Evolutionary conservation across 2,113 vertebrate genomes (phyloP).

Genomic region (Rhodinocichla rosea): DNA sequence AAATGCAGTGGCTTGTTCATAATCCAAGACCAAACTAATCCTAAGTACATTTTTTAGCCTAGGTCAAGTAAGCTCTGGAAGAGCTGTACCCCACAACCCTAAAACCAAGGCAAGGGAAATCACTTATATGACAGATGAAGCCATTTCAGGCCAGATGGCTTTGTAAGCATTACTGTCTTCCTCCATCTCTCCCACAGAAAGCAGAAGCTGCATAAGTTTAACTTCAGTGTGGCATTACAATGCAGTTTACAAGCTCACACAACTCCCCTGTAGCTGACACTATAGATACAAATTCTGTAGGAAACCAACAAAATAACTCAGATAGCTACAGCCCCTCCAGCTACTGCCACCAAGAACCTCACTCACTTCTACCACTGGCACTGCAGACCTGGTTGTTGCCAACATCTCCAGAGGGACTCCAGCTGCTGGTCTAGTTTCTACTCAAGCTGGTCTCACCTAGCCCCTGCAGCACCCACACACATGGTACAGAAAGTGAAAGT

Average conservation of each 20-base stretch:
- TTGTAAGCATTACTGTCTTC: background rate
- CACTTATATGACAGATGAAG: background rate
- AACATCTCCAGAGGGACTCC: background rate
- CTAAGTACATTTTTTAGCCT: background rate
- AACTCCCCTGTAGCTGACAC: background rate
- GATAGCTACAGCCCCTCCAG: background rate
- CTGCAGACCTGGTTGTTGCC: background rate
- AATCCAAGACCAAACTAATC: background rate
- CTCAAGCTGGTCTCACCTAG: background rate
- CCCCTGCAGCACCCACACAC: background rate
- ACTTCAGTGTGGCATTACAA: background rate
- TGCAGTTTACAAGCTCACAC: background rate
- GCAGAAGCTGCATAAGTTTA: background rate
- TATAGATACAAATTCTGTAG: background rate
- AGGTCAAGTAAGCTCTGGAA: background rate
- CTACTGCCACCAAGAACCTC: background rate
- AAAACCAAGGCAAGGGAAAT: background rate
- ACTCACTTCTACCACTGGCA: background rate
- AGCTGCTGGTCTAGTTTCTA: background rate
- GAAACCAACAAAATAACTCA: background rate
- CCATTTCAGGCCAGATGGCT: rapidly evolving
- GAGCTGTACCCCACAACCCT: background rate
- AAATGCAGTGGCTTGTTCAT: background rate
- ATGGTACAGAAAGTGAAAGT: background rate
- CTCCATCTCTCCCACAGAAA: background rate